Evolutionary conservation across 2,113 vertebrate species (phyloP), one percentile per base, ranked within the genome.

Genomic region (Haemorhous mexicanus): DNA sequence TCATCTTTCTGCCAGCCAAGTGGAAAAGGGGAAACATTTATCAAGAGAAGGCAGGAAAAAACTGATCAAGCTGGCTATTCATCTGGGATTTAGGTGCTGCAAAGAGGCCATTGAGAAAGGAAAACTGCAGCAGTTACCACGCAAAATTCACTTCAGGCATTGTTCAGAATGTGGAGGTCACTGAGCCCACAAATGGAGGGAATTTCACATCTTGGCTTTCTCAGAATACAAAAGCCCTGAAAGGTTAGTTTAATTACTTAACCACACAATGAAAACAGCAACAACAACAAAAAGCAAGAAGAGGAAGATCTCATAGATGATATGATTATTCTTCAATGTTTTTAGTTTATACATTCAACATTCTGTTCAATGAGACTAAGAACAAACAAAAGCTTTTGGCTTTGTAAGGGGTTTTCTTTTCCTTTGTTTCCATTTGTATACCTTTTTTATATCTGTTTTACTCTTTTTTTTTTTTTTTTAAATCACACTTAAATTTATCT

Each of bases 21-120:
- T 96, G 95, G 96, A 89, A 95, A 97, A 97, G 89, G 70, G 19
- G 68, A 95, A 97, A 93, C 91, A 97, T 97, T 97, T 97, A 97
- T 97, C 96, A 96, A 96, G 39, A 56, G 81, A 68, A 95, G 72
- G 59, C 44, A 94, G 76, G 86, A 30, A 93, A 91, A 97, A 90
- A 95, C 75, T 85, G 89, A 89, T 91, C 58, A 89, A 87, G 17
- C 61, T 47, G 37, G 5, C 72, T 68, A 79, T 82, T 96, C 43
- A 91, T 53, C 76, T 76, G 58, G 72, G 79, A 90, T 95, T 73
- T 88, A 93, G 59, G 72, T 94, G 44, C 75, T 85, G 47, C 80
- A 50, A 46, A 88, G 47, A 73, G 76, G 67, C 83, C 86, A 77
- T 44, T 55, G 53, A 89, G 81, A 86, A 92, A 23, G 7, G 37